Percentiles rank a stretch among this genome's conserved stretches.
Conservation (phyloP, 2,888 invertebrate species). For the Leptopilina drosophilae region DNA sequence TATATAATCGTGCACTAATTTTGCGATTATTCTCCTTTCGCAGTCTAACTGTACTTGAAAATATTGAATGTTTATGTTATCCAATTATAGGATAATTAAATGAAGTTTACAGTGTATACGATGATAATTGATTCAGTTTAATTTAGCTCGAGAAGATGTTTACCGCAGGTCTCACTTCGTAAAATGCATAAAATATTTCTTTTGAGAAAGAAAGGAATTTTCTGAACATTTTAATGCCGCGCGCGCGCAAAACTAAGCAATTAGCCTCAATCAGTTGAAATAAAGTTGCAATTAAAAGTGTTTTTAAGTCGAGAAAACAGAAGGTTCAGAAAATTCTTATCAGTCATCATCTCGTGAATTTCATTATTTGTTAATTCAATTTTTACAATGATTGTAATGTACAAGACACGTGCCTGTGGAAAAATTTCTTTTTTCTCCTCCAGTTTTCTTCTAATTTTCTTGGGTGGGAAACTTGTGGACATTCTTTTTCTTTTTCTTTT, state of each 20-base stretch:
- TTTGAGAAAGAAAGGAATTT: constrained; percentile 8
- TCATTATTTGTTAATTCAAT: neutral
- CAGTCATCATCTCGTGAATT: neutral
- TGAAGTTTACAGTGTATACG: neutral
- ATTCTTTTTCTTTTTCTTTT: too few relatives aligned
- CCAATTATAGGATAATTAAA: neutral
- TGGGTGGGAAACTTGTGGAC: too few relatives aligned
- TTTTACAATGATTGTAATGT: neutral
- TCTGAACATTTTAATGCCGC: neutral
- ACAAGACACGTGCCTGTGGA: neutral
- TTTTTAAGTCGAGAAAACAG: neutral
- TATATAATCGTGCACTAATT: too few relatives aligned
- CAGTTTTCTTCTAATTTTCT: too few relatives aligned
- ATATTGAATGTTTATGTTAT: neutral
- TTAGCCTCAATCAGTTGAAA: constrained; percentile 10
- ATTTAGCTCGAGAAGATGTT: neutral
- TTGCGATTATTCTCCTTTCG: too few relatives aligned
- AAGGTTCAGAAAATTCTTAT: neutral
- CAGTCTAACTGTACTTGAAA: too few relatives aligned
- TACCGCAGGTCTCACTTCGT: neutral
- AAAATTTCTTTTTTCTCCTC: too few relatives aligned
- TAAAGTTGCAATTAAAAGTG: neutral
- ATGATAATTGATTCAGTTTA: neutral
- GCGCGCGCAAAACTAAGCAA: neutral
- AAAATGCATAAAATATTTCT: constrained; percentile 5